Conservation (phyloP, 2,888 invertebrate genomes). For the Troides oblongomaculatus region DNA sequence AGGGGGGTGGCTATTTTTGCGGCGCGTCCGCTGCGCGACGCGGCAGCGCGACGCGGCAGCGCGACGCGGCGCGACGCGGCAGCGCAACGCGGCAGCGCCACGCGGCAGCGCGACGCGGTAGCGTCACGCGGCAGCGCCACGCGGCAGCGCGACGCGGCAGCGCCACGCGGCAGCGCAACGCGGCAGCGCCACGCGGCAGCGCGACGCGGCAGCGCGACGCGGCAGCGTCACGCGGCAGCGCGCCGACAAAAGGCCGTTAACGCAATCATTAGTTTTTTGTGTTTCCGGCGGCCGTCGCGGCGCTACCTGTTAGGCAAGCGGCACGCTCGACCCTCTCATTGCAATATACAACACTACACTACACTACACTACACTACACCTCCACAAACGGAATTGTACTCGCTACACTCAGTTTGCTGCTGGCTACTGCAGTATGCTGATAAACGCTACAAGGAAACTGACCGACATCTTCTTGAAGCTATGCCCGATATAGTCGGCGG, state of each 20-base stretch:
- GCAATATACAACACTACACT: no score
- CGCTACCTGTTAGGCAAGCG: no score
- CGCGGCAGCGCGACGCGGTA: constrained; percentile 5
- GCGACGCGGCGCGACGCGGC: constrained; percentile 13
- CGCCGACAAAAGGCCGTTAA: constrained; percentile 40
- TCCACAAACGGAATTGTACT: no score
- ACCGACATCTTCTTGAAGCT: no score
- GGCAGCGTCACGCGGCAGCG: constrained; percentile 23
- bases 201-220: constrained; percentile 3
- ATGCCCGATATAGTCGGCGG: no score
- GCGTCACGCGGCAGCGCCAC: constrained; percentile 12
- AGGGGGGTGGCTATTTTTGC: neutral
- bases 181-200: constrained; percentile 8
- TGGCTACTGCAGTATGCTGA: no score
- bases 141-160: constrained; percentile 8
- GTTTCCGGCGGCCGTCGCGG: constrained; percentile 32
- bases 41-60: constrained; percentile 21
- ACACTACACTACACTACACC: no score
- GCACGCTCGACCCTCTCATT: no score
- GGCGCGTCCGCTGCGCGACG: constrained; percentile 2
- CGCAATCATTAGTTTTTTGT: constrained; percentile 46
- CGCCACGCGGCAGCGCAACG: neutral
- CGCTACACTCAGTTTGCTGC: no score
- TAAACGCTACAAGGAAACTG: no score
- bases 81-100: neutral